These are phyloP conservation scores for Drosophila nr. perissopoda DNA, from an alignment of 2,888 invertebrate species.

Conservation along the genomic window DNA sequence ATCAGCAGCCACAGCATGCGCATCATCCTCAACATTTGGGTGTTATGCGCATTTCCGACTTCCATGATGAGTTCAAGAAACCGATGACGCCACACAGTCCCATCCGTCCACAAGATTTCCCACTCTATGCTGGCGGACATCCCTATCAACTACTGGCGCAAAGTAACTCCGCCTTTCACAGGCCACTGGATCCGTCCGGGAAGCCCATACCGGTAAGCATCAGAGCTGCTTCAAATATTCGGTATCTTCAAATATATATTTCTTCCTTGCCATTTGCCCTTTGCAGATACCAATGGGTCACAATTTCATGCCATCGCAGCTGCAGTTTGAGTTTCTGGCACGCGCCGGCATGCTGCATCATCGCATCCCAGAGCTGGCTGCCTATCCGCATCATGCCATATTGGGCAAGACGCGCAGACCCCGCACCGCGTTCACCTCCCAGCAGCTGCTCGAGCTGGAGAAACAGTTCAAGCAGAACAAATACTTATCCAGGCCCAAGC, in stretches of 20 bases:
- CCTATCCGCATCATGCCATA: conserved; percentile 91
- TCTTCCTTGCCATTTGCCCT: background rate
- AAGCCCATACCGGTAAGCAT: conserved; percentile 84
- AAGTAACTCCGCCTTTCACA: conserved; percentile 86
- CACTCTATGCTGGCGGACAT: conserved; percentile 84
- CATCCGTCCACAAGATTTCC: conserved; percentile 84
- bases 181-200: conserved; percentile 86
- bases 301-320: conserved; percentile 85
- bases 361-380: conserved; percentile 93
- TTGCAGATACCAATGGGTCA: conserved; percentile 85
- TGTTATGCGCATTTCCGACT: conserved; percentile 86
- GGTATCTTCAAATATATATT: background rate
- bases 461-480: conserved; percentile 99
- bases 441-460: conserved; percentile 98
- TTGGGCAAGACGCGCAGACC: conserved; percentile 96
- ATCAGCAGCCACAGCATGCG: conserved; percentile 85
- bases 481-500: conserved; percentile 98
- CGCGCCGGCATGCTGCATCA: conserved; percentile 97
- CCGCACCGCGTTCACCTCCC: conserved; percentile 97
- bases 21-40: conserved; percentile 75
- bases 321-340: conserved; percentile 93
- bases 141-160: conserved; percentile 86
- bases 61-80: conserved; percentile 85
- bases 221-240: fast-evolving
- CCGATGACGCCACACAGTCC: conserved; percentile 85